Evolutionary conservation across 1,140 invertebrate species (phyloP), one percentile per base, ranked within the genome.

Genomic region (Formica selysi): DNA sequence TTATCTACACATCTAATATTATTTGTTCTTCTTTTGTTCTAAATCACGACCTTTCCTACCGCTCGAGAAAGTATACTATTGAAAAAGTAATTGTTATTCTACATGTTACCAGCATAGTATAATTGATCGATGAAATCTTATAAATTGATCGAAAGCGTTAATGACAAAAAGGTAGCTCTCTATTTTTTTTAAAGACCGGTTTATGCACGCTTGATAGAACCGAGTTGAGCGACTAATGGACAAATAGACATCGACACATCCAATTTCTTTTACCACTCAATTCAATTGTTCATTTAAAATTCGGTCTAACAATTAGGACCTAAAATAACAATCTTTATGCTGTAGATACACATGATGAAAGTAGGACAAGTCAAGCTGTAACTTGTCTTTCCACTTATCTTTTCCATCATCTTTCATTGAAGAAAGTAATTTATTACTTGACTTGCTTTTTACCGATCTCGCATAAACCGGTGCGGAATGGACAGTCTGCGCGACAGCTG

Each of bases 111-210:
- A 41, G 57, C 51, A 4, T 62, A 19, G 10, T 36, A 44, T 61
- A 70, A 86, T 76, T 54, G 76, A 85, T 85, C 48, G 85, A 87
- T 64, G 32, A 71, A 87, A 85, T 80, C 87, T 80, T 65, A 48
- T n/a, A 61, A 74, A 89, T 89, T 16, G 38, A 90, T 61, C 68
- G 41, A 59, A 61, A 78, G 73, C 85, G 54, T 89, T 70, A 86
- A 74, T 48, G 64, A 51, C 16, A 19, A 51, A 48, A 61, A 78
- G 36, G 36, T 73, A 64, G 71, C 65, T 74, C 81, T 83, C 61
- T 29, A 29, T 88, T 36, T 88, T 38, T 10, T 59, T 85, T 54
- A 8, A 3, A 22, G 11, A 19, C 16, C 29, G 19, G 10, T 32
- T 65, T 51, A n/a, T 29, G 44, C 38, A 32, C 38, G 41, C n/a